A percentile compares a stretch with the other conserved stretches of the same genome.
Evolutionary conservation across 2,113 vertebrate species (phyloP).

Genomic region (Psilopogon haemacephalus): DNA sequence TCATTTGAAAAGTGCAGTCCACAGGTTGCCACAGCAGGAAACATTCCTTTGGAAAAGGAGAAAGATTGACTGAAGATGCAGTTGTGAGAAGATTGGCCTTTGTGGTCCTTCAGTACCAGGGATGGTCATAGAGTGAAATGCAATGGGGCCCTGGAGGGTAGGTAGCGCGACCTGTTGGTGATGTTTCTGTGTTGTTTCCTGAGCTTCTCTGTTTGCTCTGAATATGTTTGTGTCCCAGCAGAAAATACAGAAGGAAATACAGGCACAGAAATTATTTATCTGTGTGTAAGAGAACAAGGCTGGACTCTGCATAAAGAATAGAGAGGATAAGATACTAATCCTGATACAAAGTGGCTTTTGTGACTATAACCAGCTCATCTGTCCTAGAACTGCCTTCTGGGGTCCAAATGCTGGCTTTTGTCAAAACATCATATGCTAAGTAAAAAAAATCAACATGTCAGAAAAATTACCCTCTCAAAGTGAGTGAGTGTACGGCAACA

Average conservation of each 20-base stretch:
- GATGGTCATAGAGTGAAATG: not conserved
- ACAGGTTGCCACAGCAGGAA: not conserved
- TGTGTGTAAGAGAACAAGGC: not conserved
- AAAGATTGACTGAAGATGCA: not conserved
- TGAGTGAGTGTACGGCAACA: not conserved
- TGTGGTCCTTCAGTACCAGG: not conserved
- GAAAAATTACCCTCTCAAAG: not conserved
- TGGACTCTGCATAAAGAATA: not conserved
- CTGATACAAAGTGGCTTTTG: constrained; percentile 36
- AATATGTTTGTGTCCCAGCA: not conserved
- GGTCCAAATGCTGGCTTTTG: not conserved
- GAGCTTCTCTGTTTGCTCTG: not conserved
- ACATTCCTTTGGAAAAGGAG: not conserved
- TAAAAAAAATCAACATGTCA: not conserved
- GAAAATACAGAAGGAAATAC: not conserved
- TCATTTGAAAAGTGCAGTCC: not conserved
- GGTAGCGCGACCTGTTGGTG: not conserved
- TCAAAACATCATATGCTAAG: not conserved
- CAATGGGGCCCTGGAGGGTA: not conserved
- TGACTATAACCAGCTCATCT: constrained; percentile 3
- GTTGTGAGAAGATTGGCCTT: not conserved
- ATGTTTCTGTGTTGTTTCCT: not conserved
- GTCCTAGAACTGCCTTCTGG: not conserved
- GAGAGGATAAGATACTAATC: constrained; percentile 5
- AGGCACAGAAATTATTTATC: not conserved